phyloP scores from a whole-genome alignment of 2,113 vertebrate genomes.

The Pangasianodon gigas region DNA sequence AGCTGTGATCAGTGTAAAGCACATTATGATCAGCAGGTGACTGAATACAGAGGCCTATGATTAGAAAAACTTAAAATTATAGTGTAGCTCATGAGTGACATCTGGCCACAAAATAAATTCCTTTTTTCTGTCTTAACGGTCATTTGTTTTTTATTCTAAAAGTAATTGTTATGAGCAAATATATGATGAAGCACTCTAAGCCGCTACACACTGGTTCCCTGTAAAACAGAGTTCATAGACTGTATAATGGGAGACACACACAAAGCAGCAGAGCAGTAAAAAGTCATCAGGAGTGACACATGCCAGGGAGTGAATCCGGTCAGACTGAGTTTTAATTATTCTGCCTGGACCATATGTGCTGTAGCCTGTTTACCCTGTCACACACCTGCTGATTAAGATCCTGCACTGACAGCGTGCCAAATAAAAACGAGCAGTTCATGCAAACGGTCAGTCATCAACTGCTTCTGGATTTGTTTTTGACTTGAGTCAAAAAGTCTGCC shows the following conservation, averaged over 20 bases:
- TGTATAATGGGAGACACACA: not conserved
- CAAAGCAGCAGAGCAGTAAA: not conserved
- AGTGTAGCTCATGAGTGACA: not conserved
- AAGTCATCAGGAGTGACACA: slow-evolving; percentile 22
- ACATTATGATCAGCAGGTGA: not conserved
- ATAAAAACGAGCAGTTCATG: slow-evolving; percentile 3
- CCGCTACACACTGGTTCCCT: not conserved
- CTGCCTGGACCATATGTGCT: slow-evolving; percentile 34
- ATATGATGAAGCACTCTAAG: not conserved
- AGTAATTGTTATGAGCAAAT: not conserved
- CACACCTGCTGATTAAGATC: slow-evolving; percentile 17
- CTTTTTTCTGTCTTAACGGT: not conserved
- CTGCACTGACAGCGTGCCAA: slow-evolving; percentile 6
- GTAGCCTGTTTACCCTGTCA: slow-evolving; percentile 26
- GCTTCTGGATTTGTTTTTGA: not conserved
- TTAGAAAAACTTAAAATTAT: not conserved
- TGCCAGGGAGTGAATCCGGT: not conserved
- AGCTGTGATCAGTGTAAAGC: not conserved
- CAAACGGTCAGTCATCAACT: not conserved
- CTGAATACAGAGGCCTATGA: not conserved
- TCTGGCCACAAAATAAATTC: not conserved
- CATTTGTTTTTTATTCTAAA: not conserved
- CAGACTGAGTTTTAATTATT: slow-evolving; percentile 26
- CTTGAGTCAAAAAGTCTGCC: not conserved
- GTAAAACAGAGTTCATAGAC: not conserved